Base-by-base conservation (phyloP, 2,888 invertebrate species). In the Cryptocheilus praepositus region DNA sequence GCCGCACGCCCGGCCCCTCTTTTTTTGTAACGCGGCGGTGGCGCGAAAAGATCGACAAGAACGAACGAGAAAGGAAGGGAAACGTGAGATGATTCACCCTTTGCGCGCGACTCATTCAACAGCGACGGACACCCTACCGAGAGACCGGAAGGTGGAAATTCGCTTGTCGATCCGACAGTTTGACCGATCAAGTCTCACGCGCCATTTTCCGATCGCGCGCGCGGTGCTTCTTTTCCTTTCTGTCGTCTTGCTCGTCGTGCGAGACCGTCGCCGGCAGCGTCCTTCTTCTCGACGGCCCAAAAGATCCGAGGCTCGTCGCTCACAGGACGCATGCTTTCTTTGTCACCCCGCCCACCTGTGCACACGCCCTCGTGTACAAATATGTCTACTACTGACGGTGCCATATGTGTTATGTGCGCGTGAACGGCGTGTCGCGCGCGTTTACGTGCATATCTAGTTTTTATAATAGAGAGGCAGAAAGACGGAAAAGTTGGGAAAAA, bases 1-100 rank as follows among this genome's bases (percentile, higher is more conserved):
- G 83, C 74, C 80, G 77, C 80, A 62, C 73, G 77, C 71, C 36
- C 36, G 64, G 64, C 74, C 63, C 70, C 79, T 77, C 78, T 67
- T 79, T 79, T 83, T 83, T 84, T 84, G 76, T 82, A 82, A 78
- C 78, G 73, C 68, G 71, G 55, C 77, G 70, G 77, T 76, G 85
- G 76, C 80, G 76, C 80, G 68, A 74, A 76, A 11, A 79, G 76
- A 75, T 55, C 18, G 57, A 63, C n/a, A 13, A 7, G 43, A 15
- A 22, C 36, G 60, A 44, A 15, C 7, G 36, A 25, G 18, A 36
- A 36, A 55, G 43, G 21, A n/a, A 11, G 18, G 45, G 51, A 60
- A 19, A 53, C 5, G 18, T 22, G 43, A 51, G 57, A 45, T n/a
- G n/a, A n/a, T n/a, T n/a, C n/a, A n/a, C n/a, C n/a, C n/a, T n/a